Evolutionary conservation across 1,140 invertebrate species (phyloP).

Genomic region (Bombus sylvicola): DNA sequence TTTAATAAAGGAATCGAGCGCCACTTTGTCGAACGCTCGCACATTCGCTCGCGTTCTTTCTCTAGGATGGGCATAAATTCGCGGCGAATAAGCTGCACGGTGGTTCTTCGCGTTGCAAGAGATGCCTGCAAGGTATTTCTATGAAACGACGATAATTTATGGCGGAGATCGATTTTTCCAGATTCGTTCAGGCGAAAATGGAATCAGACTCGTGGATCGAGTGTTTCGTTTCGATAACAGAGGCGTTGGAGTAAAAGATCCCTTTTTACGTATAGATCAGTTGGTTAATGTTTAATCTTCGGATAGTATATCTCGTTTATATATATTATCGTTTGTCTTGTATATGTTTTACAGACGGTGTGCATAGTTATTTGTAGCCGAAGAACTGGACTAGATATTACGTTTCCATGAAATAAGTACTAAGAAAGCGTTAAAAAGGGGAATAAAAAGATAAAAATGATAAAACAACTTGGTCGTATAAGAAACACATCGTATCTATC

Average conservation of each 20-base stretch:
- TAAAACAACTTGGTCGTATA: not conserved
- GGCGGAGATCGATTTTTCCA: not conserved
- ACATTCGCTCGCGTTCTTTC: not conserved
- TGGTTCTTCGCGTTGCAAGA: not conserved
- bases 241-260: not conserved
- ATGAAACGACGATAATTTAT: not conserved
- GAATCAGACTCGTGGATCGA: not conserved
- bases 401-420: too few relatives aligned
- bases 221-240: not conserved
- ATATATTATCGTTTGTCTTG: too few relatives aligned
- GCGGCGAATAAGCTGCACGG: not conserved
- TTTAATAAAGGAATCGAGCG: conserved; percentile 39
- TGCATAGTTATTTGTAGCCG: too few relatives aligned
- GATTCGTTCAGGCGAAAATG: not conserved
- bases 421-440: not conserved
- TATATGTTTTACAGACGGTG: too few relatives aligned
- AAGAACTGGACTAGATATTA: too few relatives aligned
- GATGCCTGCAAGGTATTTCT: not conserved
- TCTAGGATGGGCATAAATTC: not conserved
- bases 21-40: conserved; percentile 1
- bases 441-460: not conserved
- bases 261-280: not conserved
- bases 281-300: not conserved
- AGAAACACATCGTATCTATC: not conserved
- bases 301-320: not conserved